Evolutionary conservation across 2,797 vertebrate species (phyloP), one percentile per base, ranked within the genome.

Genomic region (Gorsachius magnificus): DNA sequence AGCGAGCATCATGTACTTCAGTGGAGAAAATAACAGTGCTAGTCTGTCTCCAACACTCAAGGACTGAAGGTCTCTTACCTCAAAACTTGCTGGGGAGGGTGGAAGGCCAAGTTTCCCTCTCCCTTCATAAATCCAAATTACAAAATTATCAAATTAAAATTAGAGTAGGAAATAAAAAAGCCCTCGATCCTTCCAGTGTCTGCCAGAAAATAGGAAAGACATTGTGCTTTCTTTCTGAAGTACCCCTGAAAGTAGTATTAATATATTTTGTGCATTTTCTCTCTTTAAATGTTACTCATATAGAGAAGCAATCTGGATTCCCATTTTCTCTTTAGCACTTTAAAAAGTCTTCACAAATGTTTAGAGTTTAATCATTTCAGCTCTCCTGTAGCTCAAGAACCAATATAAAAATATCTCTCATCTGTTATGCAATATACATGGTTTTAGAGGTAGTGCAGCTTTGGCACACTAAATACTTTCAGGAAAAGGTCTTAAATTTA

Each of bases 241-340:
- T 69, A 22, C 41, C 7, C 13, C 28, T 46, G 38, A n/a, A 86
- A 63, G 28, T 35, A 72, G 10, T 15, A 57, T 45, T 14, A 31
- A 46, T 56, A 45, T n/a, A 54, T 63, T 69, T 46, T 57, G 50
- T 61, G 28, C 8, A 16, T 64, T 87, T 63, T 61, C 45, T 41
- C n/a, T 80, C 19, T 84, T 78, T 51, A 78, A 70, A 64, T 76
- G 36, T 7, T 29, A 14, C 76, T 63, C 50, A 50, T 19, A 22
- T 26, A 64, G n/a, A 75, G 36, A 64, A 64, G n/a, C 31, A 77
- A 28, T 33, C 36, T 63, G 74, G 81, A 48, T 85, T 94, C 85
- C 43, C 57, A 81, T 96, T 94, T 96, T 85, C 89, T 94, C 70
- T 66, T 93, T 70, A 85, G 70, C 91, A 36, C 31, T 92, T 87